Evolutionary conservation across 2,888 invertebrate genomes (phyloP).

Genomic region (Drosophila leonis): DNA sequence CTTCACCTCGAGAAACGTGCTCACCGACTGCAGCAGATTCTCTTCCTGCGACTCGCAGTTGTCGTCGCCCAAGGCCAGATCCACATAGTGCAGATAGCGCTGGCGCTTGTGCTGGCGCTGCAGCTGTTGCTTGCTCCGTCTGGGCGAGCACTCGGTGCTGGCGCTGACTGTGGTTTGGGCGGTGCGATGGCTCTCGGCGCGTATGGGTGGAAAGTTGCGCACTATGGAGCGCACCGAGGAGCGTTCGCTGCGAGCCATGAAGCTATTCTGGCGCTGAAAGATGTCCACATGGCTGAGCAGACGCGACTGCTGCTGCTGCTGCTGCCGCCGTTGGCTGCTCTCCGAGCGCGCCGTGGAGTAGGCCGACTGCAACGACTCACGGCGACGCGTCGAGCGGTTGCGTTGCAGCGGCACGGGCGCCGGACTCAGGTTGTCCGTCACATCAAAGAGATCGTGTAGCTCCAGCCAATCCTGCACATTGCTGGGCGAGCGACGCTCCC

Average conservation of each 20-base stretch:
- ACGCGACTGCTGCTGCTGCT: slow-evolving; percentile 49
- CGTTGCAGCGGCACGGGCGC: slow-evolving; percentile 30
- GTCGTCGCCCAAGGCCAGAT: slow-evolving; percentile 82
- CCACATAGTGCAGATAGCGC: slow-evolving; percentile 82
- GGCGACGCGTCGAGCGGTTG: slow-evolving; percentile 51
- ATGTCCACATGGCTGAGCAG: slow-evolving; percentile 76
- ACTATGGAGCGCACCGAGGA: slow-evolving; percentile 83
- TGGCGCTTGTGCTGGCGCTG: slow-evolving; percentile 61
- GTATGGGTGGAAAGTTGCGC: slow-evolving; percentile 82
- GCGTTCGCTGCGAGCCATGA: slow-evolving; percentile 81
- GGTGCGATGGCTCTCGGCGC: slow-evolving; percentile 63
- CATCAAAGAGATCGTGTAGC: slow-evolving; percentile 81
- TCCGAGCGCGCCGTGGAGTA: slow-evolving; percentile 78
- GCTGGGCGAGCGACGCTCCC: slow-evolving; percentile 84
- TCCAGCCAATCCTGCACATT: slow-evolving; percentile 85
- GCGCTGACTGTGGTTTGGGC: slow-evolving; percentile 53
- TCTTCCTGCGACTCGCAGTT: slow-evolving; percentile 77
- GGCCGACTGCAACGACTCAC: slow-evolving; percentile 71
- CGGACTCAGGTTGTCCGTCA: slow-evolving; percentile 30
- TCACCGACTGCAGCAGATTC: slow-evolving; percentile 82
- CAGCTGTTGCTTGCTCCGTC: slow-evolving; percentile 35
- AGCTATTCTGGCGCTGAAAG: slow-evolving; percentile 82
- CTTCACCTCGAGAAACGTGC: slow-evolving; percentile 84
- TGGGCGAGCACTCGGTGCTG: slow-evolving; percentile 43
- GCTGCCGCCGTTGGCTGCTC: slow-evolving; percentile 60